Percentiles rank a stretch among this genome's conserved stretches.
Conservation (phyloP, 2,888 invertebrate genomes). For the Acrobeloides nanus region DNA sequence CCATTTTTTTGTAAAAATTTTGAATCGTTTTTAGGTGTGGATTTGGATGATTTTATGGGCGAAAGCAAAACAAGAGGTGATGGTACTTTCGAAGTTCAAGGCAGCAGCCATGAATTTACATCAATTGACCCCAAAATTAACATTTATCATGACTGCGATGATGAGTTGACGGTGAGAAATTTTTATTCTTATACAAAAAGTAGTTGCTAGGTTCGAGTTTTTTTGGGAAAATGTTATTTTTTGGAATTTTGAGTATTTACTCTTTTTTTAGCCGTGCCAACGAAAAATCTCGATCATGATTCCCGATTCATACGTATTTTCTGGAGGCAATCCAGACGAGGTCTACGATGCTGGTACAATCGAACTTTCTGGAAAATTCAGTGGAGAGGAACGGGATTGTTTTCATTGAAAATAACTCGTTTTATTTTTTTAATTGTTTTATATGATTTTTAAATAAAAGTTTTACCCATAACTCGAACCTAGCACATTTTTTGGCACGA, state of each 20-base stretch:
- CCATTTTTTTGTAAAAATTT: not conserved
- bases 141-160: constrained; percentile 20
- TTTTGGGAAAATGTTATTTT: not conserved
- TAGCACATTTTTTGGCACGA: no score
- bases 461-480: no score
- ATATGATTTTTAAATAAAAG: no score
- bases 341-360: constrained; percentile 21
- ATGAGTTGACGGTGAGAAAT: constrained; percentile 9
- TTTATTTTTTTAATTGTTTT: no score
- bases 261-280: constrained; percentile 18
- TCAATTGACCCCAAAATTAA: constrained; percentile 22
- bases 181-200: not conserved
- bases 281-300: constrained; percentile 18
- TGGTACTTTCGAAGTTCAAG: constrained; percentile 14
- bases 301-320: constrained; percentile 19
- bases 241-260: not conserved
- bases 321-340: constrained; percentile 13
- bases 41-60: constrained; percentile 17
- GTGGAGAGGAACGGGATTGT: constrained; percentile 21
- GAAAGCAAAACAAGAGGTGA: constrained; percentile 11
- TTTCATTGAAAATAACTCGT: constrained; percentile 14
- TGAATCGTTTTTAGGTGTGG: constrained; percentile 10
- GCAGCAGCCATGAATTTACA: constrained; percentile 10
- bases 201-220: not conserved
- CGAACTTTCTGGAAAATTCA: constrained; percentile 21